Percentiles rank a stretch among this genome's conserved stretches.
phyloP scores from a whole-genome alignment of 2,888 invertebrate species.

The Itoplectis maculator region DNA sequence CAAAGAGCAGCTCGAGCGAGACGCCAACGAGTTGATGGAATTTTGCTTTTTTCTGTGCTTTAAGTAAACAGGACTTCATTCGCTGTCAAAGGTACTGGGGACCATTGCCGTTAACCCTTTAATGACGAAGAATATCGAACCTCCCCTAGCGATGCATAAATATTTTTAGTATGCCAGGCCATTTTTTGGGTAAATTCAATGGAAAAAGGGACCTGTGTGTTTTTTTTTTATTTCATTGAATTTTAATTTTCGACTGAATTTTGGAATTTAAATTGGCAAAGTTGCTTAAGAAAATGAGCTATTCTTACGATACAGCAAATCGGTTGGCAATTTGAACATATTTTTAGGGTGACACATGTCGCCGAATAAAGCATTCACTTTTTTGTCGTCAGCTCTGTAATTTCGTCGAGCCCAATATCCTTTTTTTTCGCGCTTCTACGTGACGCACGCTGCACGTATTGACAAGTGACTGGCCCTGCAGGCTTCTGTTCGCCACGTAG shows the following conservation, averaged over 20 bases:
- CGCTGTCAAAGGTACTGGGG: no score
- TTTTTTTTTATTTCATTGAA: no score
- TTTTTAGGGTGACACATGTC: neutral
- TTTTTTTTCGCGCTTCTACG: slow-evolving; percentile 46
- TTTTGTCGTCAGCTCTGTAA: neutral
- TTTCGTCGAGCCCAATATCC: slow-evolving; percentile 1
- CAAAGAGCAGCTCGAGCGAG: neutral
- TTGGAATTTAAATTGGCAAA: no score
- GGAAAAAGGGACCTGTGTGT: no score
- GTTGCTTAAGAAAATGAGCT: no score
- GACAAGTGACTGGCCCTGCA: slow-evolving; percentile 27
- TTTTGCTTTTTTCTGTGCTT: neutral
- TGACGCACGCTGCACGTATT: slow-evolving; percentile 46
- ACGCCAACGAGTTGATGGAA: neutral
- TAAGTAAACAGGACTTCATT: neutral
- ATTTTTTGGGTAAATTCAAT: no score
- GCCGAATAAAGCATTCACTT: neutral
- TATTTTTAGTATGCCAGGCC: no score
- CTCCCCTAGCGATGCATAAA: no score
- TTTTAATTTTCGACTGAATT: no score
- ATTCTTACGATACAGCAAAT: no score
- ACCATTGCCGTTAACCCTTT: no score
- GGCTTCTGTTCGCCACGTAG: slow-evolving; percentile 42
- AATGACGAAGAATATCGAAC: no score
- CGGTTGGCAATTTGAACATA: neutral